Conservation (phyloP, 1,140 invertebrate genomes). For the Hyles euphorbiae region DNA sequence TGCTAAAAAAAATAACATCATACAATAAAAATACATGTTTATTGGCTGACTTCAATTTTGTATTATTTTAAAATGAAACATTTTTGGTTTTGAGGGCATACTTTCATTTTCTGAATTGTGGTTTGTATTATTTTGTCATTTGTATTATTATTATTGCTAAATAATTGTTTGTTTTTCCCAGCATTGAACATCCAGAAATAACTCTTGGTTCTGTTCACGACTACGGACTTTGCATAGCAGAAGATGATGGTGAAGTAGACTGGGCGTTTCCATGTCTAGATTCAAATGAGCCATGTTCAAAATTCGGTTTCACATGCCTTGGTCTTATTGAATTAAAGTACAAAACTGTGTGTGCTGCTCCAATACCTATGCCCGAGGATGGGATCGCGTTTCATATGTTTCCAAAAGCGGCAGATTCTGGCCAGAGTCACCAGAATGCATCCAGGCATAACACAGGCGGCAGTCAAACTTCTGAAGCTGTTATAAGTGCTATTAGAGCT, state of each 20-base stretch:
- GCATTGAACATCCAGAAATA: constrained; percentile 78
- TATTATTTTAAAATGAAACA: neutral
- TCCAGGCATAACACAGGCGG: constrained; percentile 55
- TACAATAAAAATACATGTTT: too few species aligned
- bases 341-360: constrained; percentile 38
- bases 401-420: constrained; percentile 52
- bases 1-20: too few species aligned
- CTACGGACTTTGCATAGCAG: constrained; percentile 94
- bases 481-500: constrained; percentile 52
- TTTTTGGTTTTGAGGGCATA: too few species aligned
- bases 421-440: constrained; percentile 52
- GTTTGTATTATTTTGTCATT: too few species aligned
- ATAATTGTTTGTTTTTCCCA: constrained; percentile 41
- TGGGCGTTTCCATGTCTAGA: constrained; percentile 95
- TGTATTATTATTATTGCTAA: too few species aligned
- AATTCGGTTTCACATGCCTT: constrained; percentile 93
- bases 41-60: neutral
- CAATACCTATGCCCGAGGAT: constrained; percentile 61
- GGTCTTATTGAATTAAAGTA: constrained; percentile 86
- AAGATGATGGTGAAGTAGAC: constrained; percentile 98
- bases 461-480: constrained; percentile 56
- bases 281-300: constrained; percentile 89
- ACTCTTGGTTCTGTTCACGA: constrained; percentile 77
- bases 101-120: neutral
- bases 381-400: constrained; percentile 52